Base-by-base conservation (phyloP, 2,797 vertebrate species). In the Picus viridis region DNA sequence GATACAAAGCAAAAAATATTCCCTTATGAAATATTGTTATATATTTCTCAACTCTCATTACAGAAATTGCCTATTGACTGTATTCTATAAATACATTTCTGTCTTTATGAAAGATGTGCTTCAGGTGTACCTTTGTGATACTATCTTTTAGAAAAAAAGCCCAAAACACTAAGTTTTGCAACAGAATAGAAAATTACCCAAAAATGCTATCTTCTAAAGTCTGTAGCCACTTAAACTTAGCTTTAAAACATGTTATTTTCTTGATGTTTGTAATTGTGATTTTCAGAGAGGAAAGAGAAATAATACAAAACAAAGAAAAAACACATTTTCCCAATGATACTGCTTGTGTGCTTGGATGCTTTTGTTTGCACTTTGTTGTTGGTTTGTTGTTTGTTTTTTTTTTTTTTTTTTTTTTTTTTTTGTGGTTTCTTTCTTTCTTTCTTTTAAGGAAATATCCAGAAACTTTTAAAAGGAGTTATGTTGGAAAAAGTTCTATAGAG, bases 381-480 rank as follows among this genome's bases (percentile, higher is more conserved):
- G 15, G 41, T 43, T 16, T 43, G 41, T 43, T 43, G 41, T 16
- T 43, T 43, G 16, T 53, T 61, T 22, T 10, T 51, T 22, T 23
- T 23, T 53, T 61, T 22, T 10, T 51, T 22, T 23, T 23, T 53
- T 61, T 22, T 10, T 53, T 61, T 22, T 10, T 51, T 22, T 23
- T 23, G 22, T 12, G 20, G 20, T 51, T 51, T 51, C 47, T 43
- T 43, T 43, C 41, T 43, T 41, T 13, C 39, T 41, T 16, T 43
- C 41, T 16, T 16, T 43, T 43, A 39, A 39, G 39, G 39, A 39
- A 16, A 39, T 56, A 57, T 29, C 3, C 2, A 49, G 63, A 51
- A n/a, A 0, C 12, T 49, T 73, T 65, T n/a, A 45, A 20, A 65
- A 45, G 4, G 14, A 26, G 1, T 41, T 34, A n/a, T 4, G 1